Evolutionary conservation across 2,888 invertebrate species (phyloP).

Genomic region (Bombylius discolor): DNA sequence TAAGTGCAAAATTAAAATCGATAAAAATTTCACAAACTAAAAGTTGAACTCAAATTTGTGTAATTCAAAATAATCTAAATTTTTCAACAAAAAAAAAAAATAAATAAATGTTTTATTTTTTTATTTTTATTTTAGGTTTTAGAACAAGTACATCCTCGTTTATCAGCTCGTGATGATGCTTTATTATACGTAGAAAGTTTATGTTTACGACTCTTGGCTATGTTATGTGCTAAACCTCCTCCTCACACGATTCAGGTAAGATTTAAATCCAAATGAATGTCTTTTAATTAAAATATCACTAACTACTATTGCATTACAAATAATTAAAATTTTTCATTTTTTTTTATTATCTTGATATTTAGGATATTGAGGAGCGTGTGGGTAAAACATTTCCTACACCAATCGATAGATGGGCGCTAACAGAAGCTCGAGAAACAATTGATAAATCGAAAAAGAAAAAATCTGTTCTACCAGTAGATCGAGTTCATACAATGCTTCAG

Average conservation of each 20-base stretch:
- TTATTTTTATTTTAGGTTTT: constrained; percentile 50
- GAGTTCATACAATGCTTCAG: constrained; percentile 75
- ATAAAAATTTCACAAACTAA: too few species aligned
- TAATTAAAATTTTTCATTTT: background rate
- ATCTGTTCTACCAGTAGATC: constrained; percentile 73
- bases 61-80: too few species aligned
- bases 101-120: too few species aligned
- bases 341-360: constrained; percentile 17
- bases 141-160: constrained; percentile 78
- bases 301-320: too few species aligned
- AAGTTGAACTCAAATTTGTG: too few species aligned
- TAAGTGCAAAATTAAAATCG: too few species aligned
- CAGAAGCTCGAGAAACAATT: constrained; percentile 74
- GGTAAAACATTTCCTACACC: constrained; percentile 88
- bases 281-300: too few species aligned
- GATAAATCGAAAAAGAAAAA: constrained; percentile 66
- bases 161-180: constrained; percentile 77
- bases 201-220: constrained; percentile 74
- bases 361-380: constrained; percentile 90
- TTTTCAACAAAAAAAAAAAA: too few species aligned
- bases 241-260: constrained; percentile 63
- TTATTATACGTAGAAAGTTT: constrained; percentile 84
- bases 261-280: background rate
- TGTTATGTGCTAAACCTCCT: constrained; percentile 74
- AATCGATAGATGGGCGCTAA: constrained; percentile 85